Conservation (phyloP, 2,113 vertebrate genomes). For the zebrafish (Danio rerio) region GRCz12tu NC_133197.1:11950001-11950500, state of each 20-base stretch:
- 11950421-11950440: no score
- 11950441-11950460: neutral
- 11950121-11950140: neutral
- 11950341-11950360: no score
- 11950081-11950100: neutral
- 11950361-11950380: no score
- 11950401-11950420: no score
- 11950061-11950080: neutral
- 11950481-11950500: neutral
- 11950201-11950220: neutral
- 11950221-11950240: neutral
- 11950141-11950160: conserved; percentile 39
- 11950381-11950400: no score
- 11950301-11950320: no score
- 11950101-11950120: neutral
- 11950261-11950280: neutral
- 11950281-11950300: neutral
- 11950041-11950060: no score
- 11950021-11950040: neutral
- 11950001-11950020: neutral
- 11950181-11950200: neutral
- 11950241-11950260: neutral
- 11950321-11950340: no score
- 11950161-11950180: neutral
- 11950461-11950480: neutral